Base-by-base conservation (phyloP, 2,797 vertebrate genomes). In the Tapirus indicus region DNA sequence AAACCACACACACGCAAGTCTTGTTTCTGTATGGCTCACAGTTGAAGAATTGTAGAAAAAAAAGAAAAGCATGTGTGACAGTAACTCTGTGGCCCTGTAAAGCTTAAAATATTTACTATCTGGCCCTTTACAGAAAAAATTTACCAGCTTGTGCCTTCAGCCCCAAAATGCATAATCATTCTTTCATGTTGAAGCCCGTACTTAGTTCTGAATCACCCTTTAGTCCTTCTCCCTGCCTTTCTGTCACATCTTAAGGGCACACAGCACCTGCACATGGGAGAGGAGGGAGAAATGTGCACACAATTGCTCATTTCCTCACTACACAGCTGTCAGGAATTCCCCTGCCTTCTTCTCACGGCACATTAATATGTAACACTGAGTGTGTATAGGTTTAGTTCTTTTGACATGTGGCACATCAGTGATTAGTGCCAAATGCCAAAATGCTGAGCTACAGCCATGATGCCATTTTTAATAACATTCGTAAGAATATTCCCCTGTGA, bases 391-490 rank as follows among this genome's bases (percentile, higher is more conserved):
- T 71, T 96, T 71, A 94, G 41, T 95, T 95, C 54, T 96, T 95
- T 88, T 86, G 95, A 88, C 87, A 78, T 5, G 62, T 91, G 84
- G 52, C 9, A 7, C 7, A 47, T 85, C 83, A 44, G 62, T 86
- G 89, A 97, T 95, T 97, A 97, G 94, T 93, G 93, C 79, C 83
- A 78, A 41, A 74, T 96, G 91, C 79, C 94, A 89, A 90, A 97
- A 92, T 52, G 80, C 94, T 79, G 44, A 87, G 79, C 80, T 58
- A 0, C 7, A 66, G 80, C 74, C 77, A 17, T 11, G 56, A 62
- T 96, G 75, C 95, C 93, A 71, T 97, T 96, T 90, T 92, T 97
- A 96, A 95, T 71, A 95, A 85, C 58, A 35, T 64, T 94, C 86
- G 6, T 71, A 38, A 41, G 83, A 79, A 56, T 49, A 91, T 64